Base-by-base conservation (phyloP, 2,888 invertebrate genomes). In the Acrocera orbiculus region DNA sequence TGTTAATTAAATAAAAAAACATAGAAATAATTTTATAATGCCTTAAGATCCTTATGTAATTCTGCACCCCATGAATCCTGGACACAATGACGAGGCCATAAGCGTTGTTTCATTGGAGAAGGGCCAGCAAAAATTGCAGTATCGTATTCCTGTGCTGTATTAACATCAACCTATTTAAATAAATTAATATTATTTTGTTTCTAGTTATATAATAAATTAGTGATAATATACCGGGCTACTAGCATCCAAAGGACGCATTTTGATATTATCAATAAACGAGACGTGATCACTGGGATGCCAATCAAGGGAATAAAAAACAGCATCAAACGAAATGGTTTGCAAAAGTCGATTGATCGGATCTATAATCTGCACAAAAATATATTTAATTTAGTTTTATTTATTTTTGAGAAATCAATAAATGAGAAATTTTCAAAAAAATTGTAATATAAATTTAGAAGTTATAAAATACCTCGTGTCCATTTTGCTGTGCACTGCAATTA, bases 251-350 rank as follows among this genome's bases (percentile, higher is more conserved):
- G 79, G 70, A 1, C 86, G 62, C 58, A 75, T 65, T 41, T 73
- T 70, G 36, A 90, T 72, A 61, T 95, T 95, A 56, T 95, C 93
- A 44, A 90, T 79, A 62, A 96, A 96, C 6, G 93, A 93, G 23
- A 95, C 86, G 61, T 92, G 92, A 63, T 92, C 80, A 25, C 76
- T 74, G 0, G 95, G 95, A 65, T 96, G 96, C 93, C 95, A 96
- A 64, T 96, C 96, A 47, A 85, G 67, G 0, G 93, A 87, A 64
- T 93, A 96, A 60, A 87, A 85, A 27, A 89, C 76, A 17, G 76
- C 72, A 62, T 90, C 83, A 58, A 92, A 93, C 34, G 73, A 68
- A 8, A 86, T 76, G 1, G 73, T 69, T 33, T 81, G 80, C 53
- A 89, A 62, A 24, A 92, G 64, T 25, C 73, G 69, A 64, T 95